Evolutionary conservation across 1,140 invertebrate genomes (phyloP).

Genomic region (Wiebesia pumilae): DNA sequence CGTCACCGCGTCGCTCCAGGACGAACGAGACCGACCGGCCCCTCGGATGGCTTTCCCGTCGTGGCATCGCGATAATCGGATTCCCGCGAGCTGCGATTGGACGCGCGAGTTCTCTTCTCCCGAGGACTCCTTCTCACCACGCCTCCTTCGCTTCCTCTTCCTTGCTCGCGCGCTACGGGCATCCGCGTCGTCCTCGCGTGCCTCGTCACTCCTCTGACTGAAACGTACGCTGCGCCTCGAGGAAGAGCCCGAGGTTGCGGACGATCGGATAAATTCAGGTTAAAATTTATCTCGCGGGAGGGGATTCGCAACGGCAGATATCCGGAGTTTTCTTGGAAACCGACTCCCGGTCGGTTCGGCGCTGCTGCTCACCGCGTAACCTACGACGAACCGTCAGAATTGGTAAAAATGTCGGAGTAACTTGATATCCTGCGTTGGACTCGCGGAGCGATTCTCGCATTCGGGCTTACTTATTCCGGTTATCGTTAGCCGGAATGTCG

Average conservation of each 20-base stretch:
- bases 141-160: constrained; percentile 33
- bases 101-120: constrained; percentile 8
- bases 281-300: not conserved
- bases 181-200: not conserved
- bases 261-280: not conserved
- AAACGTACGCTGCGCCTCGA: too few relatives aligned
- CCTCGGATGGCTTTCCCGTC: too few relatives aligned
- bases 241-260: not conserved
- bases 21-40: too few relatives aligned
- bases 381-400: too few relatives aligned
- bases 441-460: too few relatives aligned
- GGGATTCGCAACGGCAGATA: not conserved
- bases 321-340: not conserved
- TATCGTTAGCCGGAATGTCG: too few relatives aligned
- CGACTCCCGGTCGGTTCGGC: not conserved
- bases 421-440: too few relatives aligned
- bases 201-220: not conserved
- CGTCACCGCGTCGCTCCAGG: not conserved
- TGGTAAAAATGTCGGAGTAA: too few relatives aligned
- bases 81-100: constrained; percentile 21
- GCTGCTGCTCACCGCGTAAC: too few relatives aligned
- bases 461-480: too few relatives aligned
- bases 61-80: not conserved
- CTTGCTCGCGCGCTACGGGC: not conserved
- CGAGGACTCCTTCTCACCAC: not conserved